These are phyloP conservation scores for Lithophane semibrunnea DNA, from an alignment of 2,888 invertebrate species.

Conservation along the genomic window DNA sequence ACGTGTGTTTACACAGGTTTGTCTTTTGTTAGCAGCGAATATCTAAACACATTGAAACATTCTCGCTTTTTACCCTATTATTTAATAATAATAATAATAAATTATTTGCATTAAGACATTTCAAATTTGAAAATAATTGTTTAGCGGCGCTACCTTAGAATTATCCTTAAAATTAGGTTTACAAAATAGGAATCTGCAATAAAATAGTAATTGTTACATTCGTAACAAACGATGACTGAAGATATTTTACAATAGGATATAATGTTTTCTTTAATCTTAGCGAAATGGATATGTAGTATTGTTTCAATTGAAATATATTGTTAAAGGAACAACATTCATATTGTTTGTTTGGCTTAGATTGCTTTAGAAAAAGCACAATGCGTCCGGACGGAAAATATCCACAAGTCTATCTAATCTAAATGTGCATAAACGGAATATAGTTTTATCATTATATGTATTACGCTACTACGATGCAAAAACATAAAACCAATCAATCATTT, in stretches of 20 bases:
- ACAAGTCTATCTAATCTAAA: slow-evolving; percentile 57
- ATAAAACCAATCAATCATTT: slow-evolving; percentile 50
- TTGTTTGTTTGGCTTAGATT: slow-evolving; percentile 43
- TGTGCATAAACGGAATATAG: slow-evolving; percentile 51
- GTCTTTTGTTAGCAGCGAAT: slow-evolving; percentile 64
- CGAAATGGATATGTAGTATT: slow-evolving; percentile 74
- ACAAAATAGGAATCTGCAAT: slow-evolving; percentile 90
- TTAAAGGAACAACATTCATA: slow-evolving; percentile 55
- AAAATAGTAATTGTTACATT: slow-evolving; percentile 71
- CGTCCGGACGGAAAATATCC: slow-evolving; percentile 79
- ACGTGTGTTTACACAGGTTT: slow-evolving; percentile 59
- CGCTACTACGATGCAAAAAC: slow-evolving; percentile 51
- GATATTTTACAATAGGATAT: slow-evolving; percentile 58
- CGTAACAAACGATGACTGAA: slow-evolving; percentile 58
- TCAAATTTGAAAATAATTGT: slow-evolving; percentile 76
- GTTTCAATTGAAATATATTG: slow-evolving; percentile 51
- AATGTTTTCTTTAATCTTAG: slow-evolving; percentile 65
- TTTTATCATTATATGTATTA: slow-evolving; percentile 34
- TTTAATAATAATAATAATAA: slow-evolving; percentile 73
- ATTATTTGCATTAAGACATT: slow-evolving; percentile 77
- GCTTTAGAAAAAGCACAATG: slow-evolving; percentile 57
- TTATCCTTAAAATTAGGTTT: slow-evolving; percentile 85
- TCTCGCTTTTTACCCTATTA: slow-evolving; percentile 78
- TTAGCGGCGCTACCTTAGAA: slow-evolving; percentile 71
- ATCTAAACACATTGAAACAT: slow-evolving; percentile 63